Evolutionary conservation across 2,888 invertebrate species (phyloP), one percentile per base, ranked within the genome.

Genomic region (Tromatobia lineatoria): DNA sequence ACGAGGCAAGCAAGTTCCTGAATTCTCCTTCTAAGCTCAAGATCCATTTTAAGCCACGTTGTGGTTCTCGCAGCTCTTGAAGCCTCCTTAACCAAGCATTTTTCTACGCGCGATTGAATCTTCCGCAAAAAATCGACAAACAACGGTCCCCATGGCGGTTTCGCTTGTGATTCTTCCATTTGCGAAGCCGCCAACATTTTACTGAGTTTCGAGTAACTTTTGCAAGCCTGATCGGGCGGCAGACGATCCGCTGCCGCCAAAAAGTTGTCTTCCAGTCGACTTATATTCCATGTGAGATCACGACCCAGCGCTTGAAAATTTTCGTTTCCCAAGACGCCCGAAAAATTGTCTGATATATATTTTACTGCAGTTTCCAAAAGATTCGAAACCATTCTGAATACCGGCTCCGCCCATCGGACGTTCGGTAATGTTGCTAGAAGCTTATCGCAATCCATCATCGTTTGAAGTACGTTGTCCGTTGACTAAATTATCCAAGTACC

Each of bases 381-480:
- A 89, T 97, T 97, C 3, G 97, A 96, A 34, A 97, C 97, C 92
- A 98, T 94, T 83, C 96, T 95, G 86, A 96, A 96, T 15, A 98
- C 96, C 2, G 96, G 95, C 87, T 97, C 97, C 0, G 98, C 96
- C 98, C 98, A 98, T 82, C 97, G 95, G 57, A 97, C 96, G 85
- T 96, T 96, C 10, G 98, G 97, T 85, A 98, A 94, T 54, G 96
- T 96, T 3, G 96, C 96, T 88, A 97, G 94, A 87, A 97, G 94
- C 94, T 97, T 96, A 91, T 98, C 98, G 92, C 98, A 98, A 83
- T 97, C 97, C 91, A 97, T 95, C 82, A 98, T 96, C 0, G 97
- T 97, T 88, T 98, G 97, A 71, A 99, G 94, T 34, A 99, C 96
- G 88, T 96, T 97, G 88, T 98, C 97, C 2, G 96, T 95, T 20